Conservation (phyloP, 2,113 vertebrate genomes). For the Herpailurus yagouaroundi region DNA sequence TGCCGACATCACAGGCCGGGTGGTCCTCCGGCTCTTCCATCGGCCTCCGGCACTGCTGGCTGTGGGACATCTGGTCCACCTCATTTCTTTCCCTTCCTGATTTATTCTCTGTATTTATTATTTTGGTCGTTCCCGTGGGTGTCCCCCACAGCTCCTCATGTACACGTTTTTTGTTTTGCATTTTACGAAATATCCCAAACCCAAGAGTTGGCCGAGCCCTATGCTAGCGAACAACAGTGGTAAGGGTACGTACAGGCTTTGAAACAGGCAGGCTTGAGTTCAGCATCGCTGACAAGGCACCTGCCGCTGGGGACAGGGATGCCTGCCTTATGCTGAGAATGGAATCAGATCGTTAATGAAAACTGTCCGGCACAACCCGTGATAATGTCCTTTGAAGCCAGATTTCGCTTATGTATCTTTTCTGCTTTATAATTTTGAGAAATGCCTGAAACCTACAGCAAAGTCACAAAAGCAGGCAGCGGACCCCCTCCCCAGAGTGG, state of each 20-base stretch:
- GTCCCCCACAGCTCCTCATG: rapidly evolving
- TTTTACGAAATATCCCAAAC: not conserved
- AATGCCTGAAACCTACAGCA: not conserved
- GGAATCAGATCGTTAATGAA: not conserved
- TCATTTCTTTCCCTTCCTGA: not conserved
- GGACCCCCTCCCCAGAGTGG: no score
- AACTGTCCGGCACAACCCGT: not conserved
- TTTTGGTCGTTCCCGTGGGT: rapidly evolving
- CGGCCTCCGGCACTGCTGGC: not conserved
- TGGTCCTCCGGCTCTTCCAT: rapidly evolving
- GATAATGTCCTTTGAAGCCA: not conserved
- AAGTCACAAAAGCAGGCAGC: not conserved
- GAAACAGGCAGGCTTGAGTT: rapidly evolving
- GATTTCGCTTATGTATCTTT: not conserved
- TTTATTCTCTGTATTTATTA: rapidly evolving
- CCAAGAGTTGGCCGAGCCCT: rapidly evolving
- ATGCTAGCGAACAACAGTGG: not conserved
- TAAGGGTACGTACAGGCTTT: not conserved
- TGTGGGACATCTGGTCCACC: rapidly evolving
- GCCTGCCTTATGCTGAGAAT: rapidly evolving
- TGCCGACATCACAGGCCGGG: rapidly evolving
- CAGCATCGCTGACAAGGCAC: rapidly evolving
- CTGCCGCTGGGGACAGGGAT: rapidly evolving
- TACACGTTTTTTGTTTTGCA: no score
- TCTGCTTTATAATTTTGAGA: not conserved